Conservation (phyloP, 2,888 invertebrate genomes). For the Drosophila testacea region DNA sequence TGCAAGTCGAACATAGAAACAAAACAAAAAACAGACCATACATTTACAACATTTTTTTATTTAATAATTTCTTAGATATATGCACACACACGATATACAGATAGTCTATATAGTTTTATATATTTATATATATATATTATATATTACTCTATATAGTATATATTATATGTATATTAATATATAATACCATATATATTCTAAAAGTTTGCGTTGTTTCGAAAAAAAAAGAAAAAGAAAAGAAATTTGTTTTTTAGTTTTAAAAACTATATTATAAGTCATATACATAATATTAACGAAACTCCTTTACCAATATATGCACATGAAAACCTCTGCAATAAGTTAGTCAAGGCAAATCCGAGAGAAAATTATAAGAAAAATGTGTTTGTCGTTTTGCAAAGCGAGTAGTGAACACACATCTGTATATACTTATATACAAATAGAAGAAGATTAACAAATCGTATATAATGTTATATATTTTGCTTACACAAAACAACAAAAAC, state of each 20-base stretch:
- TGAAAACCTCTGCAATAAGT: constrained; percentile 73
- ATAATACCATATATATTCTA: constrained; percentile 22
- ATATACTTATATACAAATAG: constrained; percentile 56
- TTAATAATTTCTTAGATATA: constrained; percentile 52
- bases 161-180: constrained; percentile 21
- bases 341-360: constrained; percentile 69
- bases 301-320: constrained; percentile 70
- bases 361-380: constrained; percentile 45
- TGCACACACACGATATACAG: constrained; percentile 58
- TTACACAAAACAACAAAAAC: constrained; percentile 54
- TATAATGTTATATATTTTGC: constrained; percentile 72
- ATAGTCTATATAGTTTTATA: constrained; percentile 66
- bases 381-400: constrained; percentile 62
- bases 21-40: constrained; percentile 50
- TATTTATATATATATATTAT: constrained; percentile 22
- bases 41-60: constrained; percentile 53
- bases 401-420: constrained; percentile 37
- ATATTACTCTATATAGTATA: constrained; percentile 23
- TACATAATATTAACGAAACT: constrained; percentile 51
- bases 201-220: constrained; percentile 76
- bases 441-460: constrained; percentile 46
- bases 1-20: constrained; percentile 43
- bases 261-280: constrained; percentile 61
- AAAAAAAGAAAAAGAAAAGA: constrained; percentile 67
- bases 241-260: constrained; percentile 79